Evolutionary conservation across 2,888 invertebrate species (phyloP), one percentile per base, ranked within the genome.

Genomic region (Linnaemya vulpina): DNA sequence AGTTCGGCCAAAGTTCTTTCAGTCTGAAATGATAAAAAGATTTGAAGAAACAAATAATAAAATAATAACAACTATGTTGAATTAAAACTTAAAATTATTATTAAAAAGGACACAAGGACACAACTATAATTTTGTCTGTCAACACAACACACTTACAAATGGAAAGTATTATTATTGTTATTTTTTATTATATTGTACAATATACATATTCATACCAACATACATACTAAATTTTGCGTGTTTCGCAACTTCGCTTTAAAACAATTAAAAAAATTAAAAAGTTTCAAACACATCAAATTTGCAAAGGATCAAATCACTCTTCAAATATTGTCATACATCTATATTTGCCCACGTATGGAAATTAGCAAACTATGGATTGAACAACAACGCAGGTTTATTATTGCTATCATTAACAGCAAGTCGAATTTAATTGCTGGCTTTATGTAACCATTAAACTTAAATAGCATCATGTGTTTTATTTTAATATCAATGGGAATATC

Each of bases 1-100:
- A 97, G 93, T 91, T 96, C 95, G 86, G 94, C 94, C 88, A 97
- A 93, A 78, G 96, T 95, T 91, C 95, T 95, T 93, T 97, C 96
- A 87, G 96, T 96, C 96, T 96, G 93, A 78, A 93, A 93, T 88
- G 86, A 90, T 88, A 90, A 87, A 88, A 88, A 62, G 35, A 35
- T 35, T 30, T 30, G 30, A 30, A 2, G n/a, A 58, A 76, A n/a
- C 11, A 35, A 17, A 76, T 35, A 67, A 67, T 67, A 22, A 53
- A 55, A 46, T 46, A 55, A 55, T 38, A 17, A 67, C 58, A 20
- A 22, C 11, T 38, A 74, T 22, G 15, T 17, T 10, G 11, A 49
- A 30, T 30, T 5, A 38, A 62, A 49, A 49, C 11, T 22, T n/a
- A 38, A 62, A 49, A 25, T 2, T 30, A 49, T 7, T 17, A 11